phyloP scores from a whole-genome alignment of 2,113 vertebrate genomes.

The Marcusenius ussheri region DNA sequence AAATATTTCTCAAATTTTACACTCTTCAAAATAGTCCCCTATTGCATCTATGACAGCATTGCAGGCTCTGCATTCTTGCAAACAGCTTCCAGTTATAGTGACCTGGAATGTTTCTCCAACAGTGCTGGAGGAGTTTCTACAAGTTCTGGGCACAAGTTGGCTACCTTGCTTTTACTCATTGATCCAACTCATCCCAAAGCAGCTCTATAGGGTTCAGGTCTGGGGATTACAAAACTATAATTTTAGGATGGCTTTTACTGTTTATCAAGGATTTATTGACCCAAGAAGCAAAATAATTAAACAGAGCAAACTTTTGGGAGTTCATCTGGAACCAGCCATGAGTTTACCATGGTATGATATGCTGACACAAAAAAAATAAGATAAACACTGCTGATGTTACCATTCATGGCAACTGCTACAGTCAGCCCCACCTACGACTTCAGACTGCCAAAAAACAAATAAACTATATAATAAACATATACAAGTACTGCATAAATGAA shows the following conservation, averaged over 20 bases:
- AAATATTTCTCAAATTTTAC: not conserved
- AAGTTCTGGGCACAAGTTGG: not conserved
- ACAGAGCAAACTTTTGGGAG: not conserved
- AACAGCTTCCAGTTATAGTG: not conserved
- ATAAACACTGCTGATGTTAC: not conserved
- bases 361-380: not conserved
- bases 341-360: not conserved
- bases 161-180: not conserved
- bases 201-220: not conserved
- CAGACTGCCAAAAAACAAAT: not conserved
- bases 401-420: not conserved
- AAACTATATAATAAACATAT: too few relatives aligned
- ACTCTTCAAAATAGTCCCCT: not conserved
- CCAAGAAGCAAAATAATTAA: not conserved
- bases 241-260: not conserved
- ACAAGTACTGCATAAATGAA: not conserved
- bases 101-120: not conserved
- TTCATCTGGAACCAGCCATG: not conserved
- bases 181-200: not conserved
- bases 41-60: not conserved
- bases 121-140: not conserved
- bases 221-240: not conserved
- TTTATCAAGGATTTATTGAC: not conserved
- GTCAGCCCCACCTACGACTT: not conserved
- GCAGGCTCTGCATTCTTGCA: not conserved